Base-by-base conservation (phyloP, 2,888 invertebrate species). In the Sicus ferrugineus region DNA sequence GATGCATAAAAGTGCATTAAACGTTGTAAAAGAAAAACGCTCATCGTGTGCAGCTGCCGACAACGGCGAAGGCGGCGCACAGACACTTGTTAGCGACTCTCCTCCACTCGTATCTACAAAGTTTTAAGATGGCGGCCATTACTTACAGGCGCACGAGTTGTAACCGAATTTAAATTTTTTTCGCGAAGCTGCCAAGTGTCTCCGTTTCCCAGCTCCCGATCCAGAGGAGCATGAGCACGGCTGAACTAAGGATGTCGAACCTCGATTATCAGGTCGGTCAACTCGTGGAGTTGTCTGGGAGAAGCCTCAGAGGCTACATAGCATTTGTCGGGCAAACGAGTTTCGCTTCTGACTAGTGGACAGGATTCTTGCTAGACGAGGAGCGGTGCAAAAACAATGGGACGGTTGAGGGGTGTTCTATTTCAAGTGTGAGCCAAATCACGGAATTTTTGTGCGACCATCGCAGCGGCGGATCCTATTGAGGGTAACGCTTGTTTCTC, bases 341-440 rank as follows among this genome's bases (percentile, higher is more conserved):
- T 52, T 99, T 99, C 85, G 94, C 97, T 0, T 87, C 91, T 64
- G 98, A 98, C 70, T 93, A 93, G 86, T 97, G 97, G 97, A 92
- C 98, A 76, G 98, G 99, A 11, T 91, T 99, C 2, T 90, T 95
- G 70, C 87, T 99, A 67, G 97, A 98, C 82, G 96, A 96, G 80
- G 89, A 97, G 0, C 95, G 93, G 83, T 98, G 98, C 30, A 97
- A 96, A 84, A 99, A 99, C 83, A 97, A 98, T 88, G 99, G 99
- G 28, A 92, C 93, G 54, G 92, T 99, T 34, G 91, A 95, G 76
- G 97, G 96, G 93, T 93, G 80, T 88, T 90, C 34, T 98, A 98
- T 86, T 98, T 98, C 85, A 91, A 92, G 92, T 98, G 98, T 83
- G 89, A 92, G 61, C 94, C 95, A 59, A 95, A 96, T 84, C 90